These are phyloP conservation scores for Disparrhopalites patrizii DNA, from an alignment of 2,888 invertebrate genomes.

Conservation along the genomic window DNA sequence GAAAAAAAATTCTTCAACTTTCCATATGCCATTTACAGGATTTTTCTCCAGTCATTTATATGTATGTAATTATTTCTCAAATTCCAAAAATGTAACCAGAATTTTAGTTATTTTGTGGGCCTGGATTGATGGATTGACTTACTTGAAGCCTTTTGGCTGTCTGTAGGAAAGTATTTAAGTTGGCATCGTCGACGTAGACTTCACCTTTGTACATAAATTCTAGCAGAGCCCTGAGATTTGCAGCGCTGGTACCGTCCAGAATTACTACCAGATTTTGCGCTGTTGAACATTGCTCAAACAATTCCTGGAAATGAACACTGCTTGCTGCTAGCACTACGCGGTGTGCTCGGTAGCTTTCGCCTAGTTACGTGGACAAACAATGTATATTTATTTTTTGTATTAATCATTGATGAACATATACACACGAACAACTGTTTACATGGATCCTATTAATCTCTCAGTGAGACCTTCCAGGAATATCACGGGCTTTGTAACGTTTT, in stretches of 20 bases:
- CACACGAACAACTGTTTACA: background rate
- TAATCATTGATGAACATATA: conserved; percentile 14
- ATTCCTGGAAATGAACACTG: conserved; percentile 86
- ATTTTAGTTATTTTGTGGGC: background rate
- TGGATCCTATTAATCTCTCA: background rate
- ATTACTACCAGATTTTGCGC: conserved; percentile 72
- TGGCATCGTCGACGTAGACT: conserved; percentile 88
- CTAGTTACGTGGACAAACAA: conserved; percentile 61
- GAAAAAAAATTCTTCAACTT: background rate
- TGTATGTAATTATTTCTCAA: no score
- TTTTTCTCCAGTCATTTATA: background rate
- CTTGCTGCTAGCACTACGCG: conserved; percentile 86
- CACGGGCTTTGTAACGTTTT: no score
- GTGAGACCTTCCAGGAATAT: no score
- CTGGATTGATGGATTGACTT: no score
- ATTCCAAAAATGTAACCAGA: background rate
- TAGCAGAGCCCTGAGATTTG: conserved; percentile 80
- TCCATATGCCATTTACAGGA: background rate
- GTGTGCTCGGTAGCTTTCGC: conserved; percentile 86
- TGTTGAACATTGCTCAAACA: conserved; percentile 82
- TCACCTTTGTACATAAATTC: conserved; percentile 95
- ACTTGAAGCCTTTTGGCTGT: conserved; percentile 59
- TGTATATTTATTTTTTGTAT: no score
- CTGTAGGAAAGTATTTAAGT: conserved; percentile 83
- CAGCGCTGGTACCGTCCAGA: conserved; percentile 81